Evolutionary conservation across 1,140 invertebrate species (phyloP).

Genomic region (Bombus waltoni): DNA sequence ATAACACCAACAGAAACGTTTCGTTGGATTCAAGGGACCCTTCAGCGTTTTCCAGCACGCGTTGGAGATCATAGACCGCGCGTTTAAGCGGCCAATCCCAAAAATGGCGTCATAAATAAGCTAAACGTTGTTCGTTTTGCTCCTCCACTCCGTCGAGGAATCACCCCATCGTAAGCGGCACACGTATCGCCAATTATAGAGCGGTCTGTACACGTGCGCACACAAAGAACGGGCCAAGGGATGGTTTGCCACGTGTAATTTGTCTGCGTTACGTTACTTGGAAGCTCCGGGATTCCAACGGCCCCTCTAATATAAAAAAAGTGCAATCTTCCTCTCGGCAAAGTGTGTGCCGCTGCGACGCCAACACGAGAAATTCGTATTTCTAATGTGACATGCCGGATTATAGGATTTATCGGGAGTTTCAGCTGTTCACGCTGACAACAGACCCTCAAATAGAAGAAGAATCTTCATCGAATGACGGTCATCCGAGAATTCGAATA

Average conservation of each 20-base stretch:
- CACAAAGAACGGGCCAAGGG: constrained; percentile 19
- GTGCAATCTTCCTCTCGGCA: constrained; percentile 60
- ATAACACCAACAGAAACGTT: neutral
- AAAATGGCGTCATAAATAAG: constrained; percentile 52
- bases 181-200: constrained; percentile 33
- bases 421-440: constrained; percentile 38
- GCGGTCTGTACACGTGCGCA: constrained; percentile 32
- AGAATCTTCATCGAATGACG: constrained; percentile 33
- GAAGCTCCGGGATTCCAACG: constrained; percentile 57
- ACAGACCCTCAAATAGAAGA: constrained; percentile 43
- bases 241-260: constrained; percentile 63
- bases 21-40: too few species aligned
- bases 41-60: neutral
- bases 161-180: neutral
- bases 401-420: constrained; percentile 67
- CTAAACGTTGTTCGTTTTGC: constrained; percentile 33
- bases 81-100: constrained; percentile 42
- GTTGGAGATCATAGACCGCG: constrained; percentile 18
- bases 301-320: constrained; percentile 61
- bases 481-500: neutral
- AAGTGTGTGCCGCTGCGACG: constrained; percentile 17
- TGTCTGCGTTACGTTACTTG: constrained; percentile 70
- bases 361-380: constrained; percentile 56
- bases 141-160: constrained; percentile 18
- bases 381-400: constrained; percentile 65